Evolutionary conservation across 1,140 invertebrate genomes (phyloP).

Genomic region (Aphaenogaster ashmeadi): DNA sequence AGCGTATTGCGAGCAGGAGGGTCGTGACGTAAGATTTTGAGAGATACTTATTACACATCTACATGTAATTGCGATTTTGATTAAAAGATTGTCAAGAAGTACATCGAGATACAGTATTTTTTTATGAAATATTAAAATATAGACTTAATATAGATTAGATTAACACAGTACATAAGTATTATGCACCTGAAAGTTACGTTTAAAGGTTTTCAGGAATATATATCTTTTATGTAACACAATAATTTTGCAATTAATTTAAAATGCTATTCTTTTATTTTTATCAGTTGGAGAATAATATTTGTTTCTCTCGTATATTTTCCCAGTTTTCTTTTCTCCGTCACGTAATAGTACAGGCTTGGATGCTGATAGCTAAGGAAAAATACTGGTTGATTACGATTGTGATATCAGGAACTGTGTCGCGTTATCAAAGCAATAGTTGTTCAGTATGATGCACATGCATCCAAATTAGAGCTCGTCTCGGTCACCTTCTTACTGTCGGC

Average conservation of each 20-base stretch:
- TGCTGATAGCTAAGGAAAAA: conserved; percentile 65
- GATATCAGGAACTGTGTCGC: conserved; percentile 58
- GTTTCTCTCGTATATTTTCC: no score
- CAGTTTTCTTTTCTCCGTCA: neutral
- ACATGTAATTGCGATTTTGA: neutral
- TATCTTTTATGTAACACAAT: neutral
- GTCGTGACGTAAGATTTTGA: neutral
- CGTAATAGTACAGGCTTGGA: neutral
- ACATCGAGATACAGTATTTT: neutral
- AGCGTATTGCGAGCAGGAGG: conserved; percentile 51
- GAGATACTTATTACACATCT: neutral
- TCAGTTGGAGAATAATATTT: neutral
- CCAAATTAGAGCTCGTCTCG: conserved; percentile 36
- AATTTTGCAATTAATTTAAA: conserved; percentile 19
- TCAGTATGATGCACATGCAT: neutral
- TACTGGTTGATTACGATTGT: conserved; percentile 66
- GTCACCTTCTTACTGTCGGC: neutral
- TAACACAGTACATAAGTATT: neutral
- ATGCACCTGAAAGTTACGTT: neutral
- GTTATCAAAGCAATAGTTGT: conserved; percentile 51
- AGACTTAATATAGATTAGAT: neutral
- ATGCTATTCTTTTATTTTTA: neutral
- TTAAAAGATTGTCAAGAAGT: neutral
- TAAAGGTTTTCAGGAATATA: neutral
- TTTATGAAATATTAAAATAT: neutral